phyloP scores from a whole-genome alignment of 2,797 vertebrate genomes.

The Melanotaenia maccullochi region DNA sequence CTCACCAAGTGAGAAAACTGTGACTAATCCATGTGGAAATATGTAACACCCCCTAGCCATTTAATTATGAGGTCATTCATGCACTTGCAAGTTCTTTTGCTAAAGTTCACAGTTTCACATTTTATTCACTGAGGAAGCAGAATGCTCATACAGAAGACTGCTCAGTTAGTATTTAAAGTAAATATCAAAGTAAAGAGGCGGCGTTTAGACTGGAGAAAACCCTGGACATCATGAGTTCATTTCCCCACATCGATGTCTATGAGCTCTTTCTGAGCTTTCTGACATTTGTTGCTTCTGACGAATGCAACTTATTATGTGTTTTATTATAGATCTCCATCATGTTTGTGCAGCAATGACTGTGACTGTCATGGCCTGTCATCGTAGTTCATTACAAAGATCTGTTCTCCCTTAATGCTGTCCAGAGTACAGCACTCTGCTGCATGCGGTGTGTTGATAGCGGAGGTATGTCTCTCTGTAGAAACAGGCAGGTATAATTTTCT shows the following conservation, averaged over 20 bases:
- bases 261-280: constrained; percentile 33
- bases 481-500: constrained; percentile 68
- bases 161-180: constrained; percentile 17
- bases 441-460: constrained; percentile 40
- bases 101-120: background rate
- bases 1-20: background rate
- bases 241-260: constrained; percentile 38
- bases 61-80: constrained; percentile 36
- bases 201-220: constrained; percentile 29
- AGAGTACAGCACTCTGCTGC: constrained; percentile 37
- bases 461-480: constrained; percentile 46
- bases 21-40: constrained; percentile 2
- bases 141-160: background rate
- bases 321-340: constrained; percentile 55
- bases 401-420: constrained; percentile 57
- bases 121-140: background rate
- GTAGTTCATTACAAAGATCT: constrained; percentile 45
- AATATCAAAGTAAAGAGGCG: constrained; percentile 19
- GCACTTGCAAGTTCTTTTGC: constrained; percentile 10
- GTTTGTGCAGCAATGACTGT: constrained; percentile 32
- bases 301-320: constrained; percentile 58
- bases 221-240: constrained; percentile 42
- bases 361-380: constrained; percentile 55
- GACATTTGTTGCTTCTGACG: constrained; percentile 41
- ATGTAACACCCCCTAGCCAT: constrained; percentile 29